Evolutionary conservation across 1,140 invertebrate species (phyloP).

Genomic region (Nephila pilipes): DNA sequence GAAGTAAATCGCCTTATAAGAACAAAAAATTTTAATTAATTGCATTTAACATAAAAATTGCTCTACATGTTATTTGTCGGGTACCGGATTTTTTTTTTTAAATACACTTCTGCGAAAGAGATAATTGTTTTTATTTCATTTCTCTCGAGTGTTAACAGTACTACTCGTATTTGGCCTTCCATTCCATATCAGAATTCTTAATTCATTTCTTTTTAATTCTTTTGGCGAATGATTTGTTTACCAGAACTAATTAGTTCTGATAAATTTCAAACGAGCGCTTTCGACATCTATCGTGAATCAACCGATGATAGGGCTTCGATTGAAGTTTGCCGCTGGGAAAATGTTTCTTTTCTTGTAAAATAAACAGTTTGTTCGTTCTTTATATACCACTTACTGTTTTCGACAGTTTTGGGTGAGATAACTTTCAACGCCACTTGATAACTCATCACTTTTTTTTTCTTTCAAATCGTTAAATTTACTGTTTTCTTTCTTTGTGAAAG

Average conservation of each 20-base stretch:
- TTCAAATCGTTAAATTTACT: too few relatives aligned
- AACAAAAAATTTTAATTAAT: neutral
- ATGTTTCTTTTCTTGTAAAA: neutral
- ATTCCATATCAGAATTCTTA: neutral
- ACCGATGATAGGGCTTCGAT: neutral
- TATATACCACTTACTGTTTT: neutral
- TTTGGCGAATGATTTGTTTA: slow-evolving; percentile 18
- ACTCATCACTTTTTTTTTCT: too few relatives aligned
- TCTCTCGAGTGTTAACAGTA: neutral
- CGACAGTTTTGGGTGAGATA: neutral
- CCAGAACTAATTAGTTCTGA: slow-evolving; percentile 5
- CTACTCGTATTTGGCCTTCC: neutral
- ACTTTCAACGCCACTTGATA: neutral
- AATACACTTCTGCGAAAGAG: neutral
- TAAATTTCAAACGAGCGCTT: slow-evolving; percentile 16
- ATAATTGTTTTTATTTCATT: neutral
- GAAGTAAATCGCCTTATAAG: too few relatives aligned
- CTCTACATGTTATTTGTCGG: too few relatives aligned
- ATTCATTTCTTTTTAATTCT: neutral
- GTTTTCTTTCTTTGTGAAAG: too few relatives aligned
- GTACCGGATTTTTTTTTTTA: too few relatives aligned
- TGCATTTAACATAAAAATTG: neutral
- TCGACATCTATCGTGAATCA: neutral
- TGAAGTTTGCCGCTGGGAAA: neutral
- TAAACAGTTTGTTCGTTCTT: neutral